Evolutionary conservation across 2,113 vertebrate genomes (phyloP).

Genomic region (Abramis brama): DNA sequence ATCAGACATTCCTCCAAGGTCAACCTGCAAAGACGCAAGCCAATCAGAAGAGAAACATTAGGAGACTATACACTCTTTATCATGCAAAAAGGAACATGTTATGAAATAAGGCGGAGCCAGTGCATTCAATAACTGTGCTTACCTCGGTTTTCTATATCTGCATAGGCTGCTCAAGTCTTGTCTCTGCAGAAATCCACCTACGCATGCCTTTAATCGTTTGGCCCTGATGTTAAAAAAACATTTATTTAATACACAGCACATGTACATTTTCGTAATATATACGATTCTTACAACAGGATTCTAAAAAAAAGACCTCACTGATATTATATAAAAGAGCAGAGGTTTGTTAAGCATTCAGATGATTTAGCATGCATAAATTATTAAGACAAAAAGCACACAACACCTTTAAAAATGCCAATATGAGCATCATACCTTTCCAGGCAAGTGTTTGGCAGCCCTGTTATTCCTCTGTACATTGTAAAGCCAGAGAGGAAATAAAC

Average conservation of each 20-base stretch:
- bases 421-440: slow-evolving; percentile 85
- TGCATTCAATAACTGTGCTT: slow-evolving; percentile 39
- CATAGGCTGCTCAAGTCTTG: slow-evolving; percentile 71
- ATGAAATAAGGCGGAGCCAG: neutral
- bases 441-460: slow-evolving; percentile 79
- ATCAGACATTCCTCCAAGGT: slow-evolving; percentile 82
- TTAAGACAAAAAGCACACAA: neutral
- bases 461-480: slow-evolving; percentile 85
- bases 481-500: slow-evolving; percentile 57
- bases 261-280: neutral
- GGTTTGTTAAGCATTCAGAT: slow-evolving; percentile 4
- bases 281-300: neutral
- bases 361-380: neutral
- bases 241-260: slow-evolving; percentile 21
- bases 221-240: slow-evolving; percentile 73
- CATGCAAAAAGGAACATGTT: neutral
- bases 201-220: slow-evolving; percentile 87
- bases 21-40: slow-evolving; percentile 71
- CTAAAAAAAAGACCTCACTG: neutral
- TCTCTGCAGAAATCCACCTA: slow-evolving; percentile 85
- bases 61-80: neutral
- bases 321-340: neutral
- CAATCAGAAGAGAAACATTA: slow-evolving; percentile 43
- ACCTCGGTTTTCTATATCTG: slow-evolving; percentile 75
- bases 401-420: neutral